These are phyloP conservation scores for Telmatherina bonti DNA, from an alignment of 2,797 vertebrate species.

Conservation along the genomic window DNA sequence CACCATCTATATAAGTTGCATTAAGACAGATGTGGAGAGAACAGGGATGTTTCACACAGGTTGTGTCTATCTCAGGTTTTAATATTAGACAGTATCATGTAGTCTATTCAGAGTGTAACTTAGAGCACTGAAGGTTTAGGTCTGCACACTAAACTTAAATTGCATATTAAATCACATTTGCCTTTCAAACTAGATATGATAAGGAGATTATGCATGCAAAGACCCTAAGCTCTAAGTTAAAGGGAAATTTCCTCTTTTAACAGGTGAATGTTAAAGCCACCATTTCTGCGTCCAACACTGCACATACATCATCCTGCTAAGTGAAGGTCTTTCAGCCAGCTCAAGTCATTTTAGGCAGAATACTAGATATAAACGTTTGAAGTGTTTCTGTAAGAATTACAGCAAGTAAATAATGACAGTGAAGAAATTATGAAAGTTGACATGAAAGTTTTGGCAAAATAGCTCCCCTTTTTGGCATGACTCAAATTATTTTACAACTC, in stretches of 20 bases:
- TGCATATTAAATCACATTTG: background rate
- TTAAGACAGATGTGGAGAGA: background rate
- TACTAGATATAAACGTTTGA: background rate
- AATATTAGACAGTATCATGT: background rate
- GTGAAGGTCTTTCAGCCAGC: background rate
- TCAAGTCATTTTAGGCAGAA: background rate
- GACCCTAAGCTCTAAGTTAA: background rate
- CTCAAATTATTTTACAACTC: background rate
- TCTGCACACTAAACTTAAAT: background rate
- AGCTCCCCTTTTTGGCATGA: background rate
- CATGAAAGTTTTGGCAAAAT: background rate
- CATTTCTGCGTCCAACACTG: background rate
- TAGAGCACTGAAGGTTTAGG: background rate
- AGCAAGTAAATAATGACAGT: background rate
- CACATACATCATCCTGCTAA: background rate
- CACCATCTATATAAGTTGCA: constrained; percentile 28
- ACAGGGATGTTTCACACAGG: constrained; percentile 2
- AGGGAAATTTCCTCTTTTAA: background rate
- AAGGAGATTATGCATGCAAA: background rate
- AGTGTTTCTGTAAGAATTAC: background rate
- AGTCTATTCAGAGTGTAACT: background rate
- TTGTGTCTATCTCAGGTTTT: background rate
- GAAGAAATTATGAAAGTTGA: background rate
- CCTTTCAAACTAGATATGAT: background rate
- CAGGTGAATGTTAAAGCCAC: background rate